Conservation (phyloP, 2,113 vertebrate genomes). For the Myocastor coypus region DNA sequence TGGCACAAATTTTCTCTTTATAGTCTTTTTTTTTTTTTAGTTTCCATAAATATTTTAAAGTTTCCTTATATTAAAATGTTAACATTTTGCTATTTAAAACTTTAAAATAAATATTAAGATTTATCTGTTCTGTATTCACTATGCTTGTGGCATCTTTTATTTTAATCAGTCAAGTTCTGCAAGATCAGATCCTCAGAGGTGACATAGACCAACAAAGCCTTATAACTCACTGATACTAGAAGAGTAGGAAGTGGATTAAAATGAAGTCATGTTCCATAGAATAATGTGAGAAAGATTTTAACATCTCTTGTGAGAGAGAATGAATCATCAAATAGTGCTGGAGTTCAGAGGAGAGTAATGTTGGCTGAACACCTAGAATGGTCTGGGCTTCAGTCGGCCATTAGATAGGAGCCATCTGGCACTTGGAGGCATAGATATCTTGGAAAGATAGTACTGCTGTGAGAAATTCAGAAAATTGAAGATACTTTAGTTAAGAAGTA, state of each 20-base stretch:
- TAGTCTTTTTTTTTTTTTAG: not conserved
- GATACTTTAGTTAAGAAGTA: not conserved
- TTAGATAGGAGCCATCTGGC: not conserved
- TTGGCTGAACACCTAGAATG: fast-evolving
- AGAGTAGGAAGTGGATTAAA: not conserved
- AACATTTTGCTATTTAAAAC: not conserved
- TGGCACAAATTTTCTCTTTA: not conserved
- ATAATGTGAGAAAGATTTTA: not conserved
- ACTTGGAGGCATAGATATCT: not conserved
- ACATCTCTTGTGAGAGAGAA: fast-evolving
- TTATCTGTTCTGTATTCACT: not conserved
- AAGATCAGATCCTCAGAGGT: not conserved
- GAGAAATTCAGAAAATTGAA: not conserved
- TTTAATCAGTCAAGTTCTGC: not conserved
- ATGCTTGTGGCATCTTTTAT: not conserved
- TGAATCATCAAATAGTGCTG: fast-evolving
- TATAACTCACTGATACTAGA: not conserved
- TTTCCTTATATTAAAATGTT: not conserved
- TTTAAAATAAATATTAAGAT: not conserved
- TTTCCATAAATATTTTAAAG: not conserved
- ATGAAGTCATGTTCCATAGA: not conserved
- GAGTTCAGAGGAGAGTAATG: not conserved
- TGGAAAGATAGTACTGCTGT: not conserved
- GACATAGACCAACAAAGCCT: not conserved
- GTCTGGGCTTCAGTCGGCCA: not conserved